Conservation (phyloP, 2,888 invertebrate genomes). For the Tipula helvola region DNA sequence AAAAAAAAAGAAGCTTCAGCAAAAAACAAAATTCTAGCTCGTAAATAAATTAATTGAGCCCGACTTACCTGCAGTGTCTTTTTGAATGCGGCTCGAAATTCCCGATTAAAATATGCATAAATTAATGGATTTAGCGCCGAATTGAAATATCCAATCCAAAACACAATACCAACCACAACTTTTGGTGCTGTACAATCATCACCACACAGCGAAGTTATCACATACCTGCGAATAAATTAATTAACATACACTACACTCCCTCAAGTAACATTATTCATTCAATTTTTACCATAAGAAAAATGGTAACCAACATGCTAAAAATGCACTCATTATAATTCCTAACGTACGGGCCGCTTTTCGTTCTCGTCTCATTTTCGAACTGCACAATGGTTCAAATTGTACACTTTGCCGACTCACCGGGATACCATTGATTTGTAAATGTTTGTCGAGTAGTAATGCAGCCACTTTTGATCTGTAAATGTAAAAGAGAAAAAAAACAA, state of each 20-base stretch:
- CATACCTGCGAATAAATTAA: slow-evolving; percentile 54
- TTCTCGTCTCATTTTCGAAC: slow-evolving; percentile 79
- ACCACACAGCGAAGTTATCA: slow-evolving; percentile 67
- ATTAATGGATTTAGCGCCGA: slow-evolving; percentile 93
- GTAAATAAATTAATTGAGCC: background rate
- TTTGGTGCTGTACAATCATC: slow-evolving; percentile 68
- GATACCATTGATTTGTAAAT: slow-evolving; percentile 81
- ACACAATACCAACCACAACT: slow-evolving; percentile 76
- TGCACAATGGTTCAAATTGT: slow-evolving; percentile 61
- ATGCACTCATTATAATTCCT: slow-evolving; percentile 93
- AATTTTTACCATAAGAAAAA: slow-evolving; percentile 78
- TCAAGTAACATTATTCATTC: background rate
- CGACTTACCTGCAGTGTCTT: slow-evolving; percentile 53
- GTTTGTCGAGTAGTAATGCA: slow-evolving; percentile 72
- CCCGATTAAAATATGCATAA: slow-evolving; percentile 95
- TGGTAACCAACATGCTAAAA: slow-evolving; percentile 89
- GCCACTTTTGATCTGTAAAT: slow-evolving; percentile 72
- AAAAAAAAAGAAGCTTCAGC: background rate
- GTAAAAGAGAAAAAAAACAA: background rate
- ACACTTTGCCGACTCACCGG: slow-evolving; percentile 55
- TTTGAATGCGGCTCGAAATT: slow-evolving; percentile 90
- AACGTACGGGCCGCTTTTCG: slow-evolving; percentile 85
- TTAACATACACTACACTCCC: background rate
- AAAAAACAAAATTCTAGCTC: background rate
- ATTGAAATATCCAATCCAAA: slow-evolving; percentile 98